These are phyloP conservation scores for Apostichopus parvimensis DNA, from an alignment of 35 echinoderm and acorn worm species.

Conservation along the genomic window DNA sequence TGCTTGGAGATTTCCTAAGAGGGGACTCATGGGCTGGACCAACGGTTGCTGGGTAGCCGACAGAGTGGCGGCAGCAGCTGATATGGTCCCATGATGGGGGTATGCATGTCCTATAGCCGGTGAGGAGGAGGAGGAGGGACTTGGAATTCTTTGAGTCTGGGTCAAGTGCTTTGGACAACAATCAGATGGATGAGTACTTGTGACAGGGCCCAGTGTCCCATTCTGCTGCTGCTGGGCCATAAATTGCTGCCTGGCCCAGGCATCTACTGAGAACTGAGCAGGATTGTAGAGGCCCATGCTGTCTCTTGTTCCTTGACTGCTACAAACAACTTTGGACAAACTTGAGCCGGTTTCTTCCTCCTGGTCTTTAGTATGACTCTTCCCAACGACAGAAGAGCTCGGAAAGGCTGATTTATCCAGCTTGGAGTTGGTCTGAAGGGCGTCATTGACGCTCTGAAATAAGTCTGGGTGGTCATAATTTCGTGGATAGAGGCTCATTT, in stretches of 20 bases:
- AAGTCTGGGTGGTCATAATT: slow-evolving; percentile 82
- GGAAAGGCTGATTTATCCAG: slow-evolving; percentile 48
- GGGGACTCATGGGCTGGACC: slow-evolving; percentile 32
- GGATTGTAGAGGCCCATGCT: slow-evolving; percentile 6
- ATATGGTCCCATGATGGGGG: slow-evolving; percentile 15
- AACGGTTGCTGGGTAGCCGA: slow-evolving; percentile 10
- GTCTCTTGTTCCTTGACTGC: background rate
- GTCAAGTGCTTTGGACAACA: slow-evolving; percentile 55
- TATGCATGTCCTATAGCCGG: slow-evolving; percentile 4
- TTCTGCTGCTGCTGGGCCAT: slow-evolving; percentile 61
- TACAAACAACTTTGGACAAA: slow-evolving; percentile 12
- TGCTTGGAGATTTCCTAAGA: slow-evolving; percentile 28
- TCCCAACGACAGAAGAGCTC: slow-evolving; percentile 53
- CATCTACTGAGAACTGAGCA: slow-evolving; percentile 53
- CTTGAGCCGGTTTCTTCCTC: slow-evolving; percentile 4
- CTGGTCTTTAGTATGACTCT: slow-evolving; percentile 56
- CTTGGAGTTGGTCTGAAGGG: slow-evolving; percentile 85
- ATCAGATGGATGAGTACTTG: slow-evolving; percentile 25
- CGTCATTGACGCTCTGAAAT: slow-evolving; percentile 84
- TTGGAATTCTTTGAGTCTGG: background rate
- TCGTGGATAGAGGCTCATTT: slow-evolving; percentile 74
- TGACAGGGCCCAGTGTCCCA: slow-evolving; percentile 13
- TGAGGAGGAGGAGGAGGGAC: background rate
- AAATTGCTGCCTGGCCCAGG: slow-evolving; percentile 69
- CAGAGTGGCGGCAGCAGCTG: background rate